These are phyloP conservation scores for Crypturellus undulatus DNA, from an alignment of 2,113 vertebrate species.

Conservation along the genomic window DNA sequence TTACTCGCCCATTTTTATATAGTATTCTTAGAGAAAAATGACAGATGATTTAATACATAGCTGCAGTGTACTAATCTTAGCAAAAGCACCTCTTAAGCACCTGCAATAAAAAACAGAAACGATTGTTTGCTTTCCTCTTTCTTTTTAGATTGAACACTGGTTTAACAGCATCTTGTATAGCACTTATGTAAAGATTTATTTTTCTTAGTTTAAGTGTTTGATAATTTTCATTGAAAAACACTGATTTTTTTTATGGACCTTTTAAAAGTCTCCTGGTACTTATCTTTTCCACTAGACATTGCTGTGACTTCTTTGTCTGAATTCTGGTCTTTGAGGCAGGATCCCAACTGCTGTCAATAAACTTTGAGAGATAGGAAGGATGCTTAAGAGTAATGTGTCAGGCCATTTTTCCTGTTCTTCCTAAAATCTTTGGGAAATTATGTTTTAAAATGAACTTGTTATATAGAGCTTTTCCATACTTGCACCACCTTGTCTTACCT, in stretches of 20 bases:
- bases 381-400: conserved; percentile 17
- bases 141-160: not conserved
- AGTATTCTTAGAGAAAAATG: not conserved
- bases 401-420: not conserved
- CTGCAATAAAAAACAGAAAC: not conserved
- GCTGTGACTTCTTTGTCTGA: not conserved
- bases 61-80: not conserved
- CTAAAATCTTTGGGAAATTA: not conserved
- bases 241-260: not conserved
- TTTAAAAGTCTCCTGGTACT: not conserved
- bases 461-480: not conserved
- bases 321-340: not conserved
- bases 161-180: not conserved
- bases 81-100: not conserved
- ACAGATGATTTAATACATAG: not conserved
- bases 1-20: not conserved
- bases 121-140: not conserved
- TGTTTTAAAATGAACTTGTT: not conserved
- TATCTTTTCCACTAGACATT: not conserved
- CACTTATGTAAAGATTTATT: not conserved
- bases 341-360: conserved; percentile 3
- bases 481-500: not conserved
- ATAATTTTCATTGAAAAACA: not conserved
- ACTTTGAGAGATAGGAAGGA: too few relatives aligned
- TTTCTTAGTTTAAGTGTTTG: not conserved